A percentile compares a stretch with the other conserved stretches of the same genome.
phyloP scores from a whole-genome alignment of 1,140 invertebrate genomes.

The Cotesia chilonis region DNA sequence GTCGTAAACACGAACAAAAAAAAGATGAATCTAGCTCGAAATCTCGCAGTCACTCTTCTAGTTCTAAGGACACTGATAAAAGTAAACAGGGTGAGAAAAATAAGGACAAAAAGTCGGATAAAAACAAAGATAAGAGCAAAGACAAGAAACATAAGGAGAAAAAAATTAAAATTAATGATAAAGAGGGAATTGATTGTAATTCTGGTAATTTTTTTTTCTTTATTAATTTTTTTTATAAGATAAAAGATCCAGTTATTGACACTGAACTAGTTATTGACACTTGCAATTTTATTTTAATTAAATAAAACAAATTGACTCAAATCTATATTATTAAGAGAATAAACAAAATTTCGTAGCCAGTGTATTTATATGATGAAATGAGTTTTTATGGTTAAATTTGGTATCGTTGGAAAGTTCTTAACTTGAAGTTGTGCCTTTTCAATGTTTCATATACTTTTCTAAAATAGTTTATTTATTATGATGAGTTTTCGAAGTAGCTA shows the following conservation, averaged over 20 bases:
- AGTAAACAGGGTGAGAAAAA: slow-evolving; percentile 52
- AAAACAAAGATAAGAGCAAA: slow-evolving; percentile 59
- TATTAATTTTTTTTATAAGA: background rate
- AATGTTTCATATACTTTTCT: no score
- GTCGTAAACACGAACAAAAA: slow-evolving; percentile 52
- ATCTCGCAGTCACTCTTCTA: slow-evolving; percentile 43
- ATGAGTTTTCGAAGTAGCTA: no score
- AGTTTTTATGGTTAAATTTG: no score
- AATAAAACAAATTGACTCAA: no score
- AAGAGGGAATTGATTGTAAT: slow-evolving; percentile 71
- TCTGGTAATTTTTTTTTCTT: slow-evolving; percentile 64
- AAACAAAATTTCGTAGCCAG: no score
- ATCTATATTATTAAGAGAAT: no score
- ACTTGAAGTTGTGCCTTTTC: no score
- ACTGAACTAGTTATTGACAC: no score
- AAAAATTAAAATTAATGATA: slow-evolving; percentile 57
- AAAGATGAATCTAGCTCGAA: slow-evolving; percentile 56
- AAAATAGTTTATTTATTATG: no score
- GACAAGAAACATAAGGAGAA: slow-evolving; percentile 55
- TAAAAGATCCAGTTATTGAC: background rate
- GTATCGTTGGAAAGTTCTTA: no score
- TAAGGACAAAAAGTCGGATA: slow-evolving; percentile 48
- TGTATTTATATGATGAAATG: no score
- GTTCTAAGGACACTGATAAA: slow-evolving; percentile 56
- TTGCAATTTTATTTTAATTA: no score